Percentiles rank a stretch among this genome's conserved stretches.
These are phyloP conservation scores for Budorcas taxicolor DNA, from an alignment of 2,113 vertebrate genomes.

Conservation along the genomic window DNA sequence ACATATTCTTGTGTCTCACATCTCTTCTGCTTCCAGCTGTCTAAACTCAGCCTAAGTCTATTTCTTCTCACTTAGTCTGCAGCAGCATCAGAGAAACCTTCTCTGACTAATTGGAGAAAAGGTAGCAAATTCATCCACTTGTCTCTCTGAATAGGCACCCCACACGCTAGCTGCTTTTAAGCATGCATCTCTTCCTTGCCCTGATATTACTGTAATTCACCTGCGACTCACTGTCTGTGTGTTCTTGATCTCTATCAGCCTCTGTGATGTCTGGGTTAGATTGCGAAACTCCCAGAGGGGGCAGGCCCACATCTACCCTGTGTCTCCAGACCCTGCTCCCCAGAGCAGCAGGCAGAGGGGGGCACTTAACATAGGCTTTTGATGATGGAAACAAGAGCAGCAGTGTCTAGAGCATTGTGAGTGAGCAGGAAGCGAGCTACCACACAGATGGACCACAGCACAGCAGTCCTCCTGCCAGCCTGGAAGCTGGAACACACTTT, in stretches of 20 bases:
- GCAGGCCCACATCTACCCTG: background rate
- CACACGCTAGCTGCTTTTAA: background rate
- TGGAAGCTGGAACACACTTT: background rate
- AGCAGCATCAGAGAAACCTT: background rate
- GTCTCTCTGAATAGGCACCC: constrained; percentile 8
- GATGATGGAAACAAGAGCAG: background rate
- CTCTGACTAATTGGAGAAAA: constrained; percentile 39
- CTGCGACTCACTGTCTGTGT: background rate
- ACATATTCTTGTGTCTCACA: background rate
- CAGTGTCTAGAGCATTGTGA: background rate
- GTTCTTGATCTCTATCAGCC: constrained; percentile 46
- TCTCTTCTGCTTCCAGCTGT: background rate
- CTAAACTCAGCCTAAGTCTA: background rate
- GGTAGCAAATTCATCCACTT: background rate
- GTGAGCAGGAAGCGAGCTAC: background rate
- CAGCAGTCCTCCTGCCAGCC: background rate
- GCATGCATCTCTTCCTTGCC: constrained; percentile 30
- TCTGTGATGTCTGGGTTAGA: constrained; percentile 59
- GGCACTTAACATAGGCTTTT: constrained; percentile 30
- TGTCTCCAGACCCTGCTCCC: background rate
- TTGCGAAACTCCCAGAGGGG: background rate
- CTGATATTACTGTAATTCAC: constrained; percentile 12
- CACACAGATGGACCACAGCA: background rate
- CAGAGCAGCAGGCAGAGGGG: constrained; percentile 3
- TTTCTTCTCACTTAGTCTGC: constrained; percentile 32